Evolutionary conservation across 1,140 invertebrate species (phyloP).

Genomic region (Drosophila santomea): DNA sequence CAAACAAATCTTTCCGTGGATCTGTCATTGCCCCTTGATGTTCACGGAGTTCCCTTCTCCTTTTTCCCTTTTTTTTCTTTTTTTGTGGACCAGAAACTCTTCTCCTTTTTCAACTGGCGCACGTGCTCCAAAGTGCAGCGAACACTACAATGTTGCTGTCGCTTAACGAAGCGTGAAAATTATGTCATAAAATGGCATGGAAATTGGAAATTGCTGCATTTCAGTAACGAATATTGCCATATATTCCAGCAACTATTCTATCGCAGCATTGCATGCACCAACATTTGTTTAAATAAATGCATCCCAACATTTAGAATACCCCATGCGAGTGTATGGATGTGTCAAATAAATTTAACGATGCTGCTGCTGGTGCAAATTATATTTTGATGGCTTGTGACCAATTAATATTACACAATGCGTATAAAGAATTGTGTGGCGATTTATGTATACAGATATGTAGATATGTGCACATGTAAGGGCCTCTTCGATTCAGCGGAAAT

Average conservation of each 20-base stretch:
- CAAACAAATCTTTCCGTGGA: conserved; percentile 64
- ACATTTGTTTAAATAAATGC: neutral
- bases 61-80: no score
- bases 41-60: neutral
- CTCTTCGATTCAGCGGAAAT: conserved; percentile 77
- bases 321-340: neutral
- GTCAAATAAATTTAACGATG: neutral
- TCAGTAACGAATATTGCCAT: neutral
- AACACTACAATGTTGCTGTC: conserved; percentile 60
- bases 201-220: neutral
- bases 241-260: neutral
- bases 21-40: conserved; percentile 16
- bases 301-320: no score
- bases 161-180: conserved; percentile 71
- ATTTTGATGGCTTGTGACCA: conserved; percentile 40
- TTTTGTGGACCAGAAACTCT: neutral
- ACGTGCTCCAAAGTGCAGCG: conserved; percentile 45
- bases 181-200: conserved; percentile 42
- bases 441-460: neutral
- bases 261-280: neutral
- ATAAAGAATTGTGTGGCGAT: conserved; percentile 5
- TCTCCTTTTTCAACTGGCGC: conserved; percentile 28
- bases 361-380: conserved; percentile 40
- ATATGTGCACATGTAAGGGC: neutral
- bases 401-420: conserved; percentile 63